Evolutionary conservation across 2,113 vertebrate species (phyloP), one percentile per base, ranked within the genome.

Genomic region (Chionodraco myersi): DNA sequence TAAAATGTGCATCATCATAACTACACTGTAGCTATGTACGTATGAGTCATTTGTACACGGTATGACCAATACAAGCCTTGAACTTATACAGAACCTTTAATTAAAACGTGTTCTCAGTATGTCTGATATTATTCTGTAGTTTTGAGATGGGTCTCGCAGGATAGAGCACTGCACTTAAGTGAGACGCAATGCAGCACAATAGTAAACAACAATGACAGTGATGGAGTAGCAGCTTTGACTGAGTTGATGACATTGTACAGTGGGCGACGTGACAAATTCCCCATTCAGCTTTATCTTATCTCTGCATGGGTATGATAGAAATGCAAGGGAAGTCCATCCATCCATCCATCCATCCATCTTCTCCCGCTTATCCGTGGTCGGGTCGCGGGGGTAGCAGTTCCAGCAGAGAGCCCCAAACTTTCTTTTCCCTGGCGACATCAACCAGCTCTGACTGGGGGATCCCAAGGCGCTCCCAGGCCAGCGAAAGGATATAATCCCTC

Each of bases 151-250:
- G 36, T 18, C 48, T 56, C 18, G n/a, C 26, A 60, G 67, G 23
- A 14, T 6, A 8, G 49, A 63, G 45, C 8, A 15, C 23, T 63
- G 77, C 45, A 72, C 11, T 1, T 68, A 49, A 89, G 61, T 87
- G 21, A 85, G 87, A 89, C 14, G 52, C 72, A 83, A 4, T 78
- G 70, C 85, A 77, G 71, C 62, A 72, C 47, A 85, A 59, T 68
- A 41, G 62, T 80, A 89, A 87, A 85, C 79, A 83, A 61, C 69
- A 56, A 72, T 87, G 79, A 85, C 85, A 89, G 26, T 85, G 85
- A 87, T 87, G 70, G 58, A 85, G 68, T 64, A 77, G 72, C 69
- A 13, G 78, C 81, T 57, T 73, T 71, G 62, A 75, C 72, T 77
- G 57, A 80, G 79, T 67, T 87, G 73, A 89, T 87, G 85, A 85